phyloP scores from a whole-genome alignment of 1,140 invertebrate species.

The Drosophila miranda region DNA sequence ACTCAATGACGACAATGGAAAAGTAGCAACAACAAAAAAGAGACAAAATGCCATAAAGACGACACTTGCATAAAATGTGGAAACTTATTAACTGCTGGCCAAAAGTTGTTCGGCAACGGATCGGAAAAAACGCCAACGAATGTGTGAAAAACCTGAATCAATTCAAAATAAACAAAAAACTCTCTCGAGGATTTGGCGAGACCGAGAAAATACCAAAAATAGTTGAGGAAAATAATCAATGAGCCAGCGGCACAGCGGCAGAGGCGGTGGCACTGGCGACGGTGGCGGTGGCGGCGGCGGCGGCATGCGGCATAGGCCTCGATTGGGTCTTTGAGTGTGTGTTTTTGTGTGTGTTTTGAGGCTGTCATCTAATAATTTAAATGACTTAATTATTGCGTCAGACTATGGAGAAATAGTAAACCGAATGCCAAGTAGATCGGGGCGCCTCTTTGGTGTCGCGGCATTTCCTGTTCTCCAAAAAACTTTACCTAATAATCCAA shows the following conservation, averaged over 20 bases:
- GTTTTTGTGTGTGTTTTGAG: conserved; percentile 42
- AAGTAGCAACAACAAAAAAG: conserved; percentile 19
- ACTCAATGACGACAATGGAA: conserved; percentile 40
- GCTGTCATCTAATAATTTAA: conserved; percentile 78
- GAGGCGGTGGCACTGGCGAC: no score
- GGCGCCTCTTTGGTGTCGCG: conserved; percentile 55
- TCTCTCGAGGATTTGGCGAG: conserved; percentile 74
- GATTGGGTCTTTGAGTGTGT: conserved; percentile 15
- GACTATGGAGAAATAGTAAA: conserved; percentile 58
- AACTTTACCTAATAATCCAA: conserved; percentile 29
- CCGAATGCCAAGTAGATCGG: conserved; percentile 52
- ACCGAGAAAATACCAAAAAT: conserved; percentile 64
- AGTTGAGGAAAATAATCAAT: conserved; percentile 53
- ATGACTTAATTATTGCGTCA: conserved; percentile 81
- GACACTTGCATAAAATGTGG: conserved; percentile 78
- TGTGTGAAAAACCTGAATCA: conserved; percentile 73
- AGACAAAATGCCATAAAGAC: conserved; percentile 39
- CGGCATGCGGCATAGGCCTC: conserved; percentile 25
- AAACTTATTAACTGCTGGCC: conserved; percentile 73
- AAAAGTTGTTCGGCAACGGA: conserved; percentile 34
- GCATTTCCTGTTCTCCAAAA: conserved; percentile 53
- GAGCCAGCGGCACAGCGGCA: conserved; percentile 1
- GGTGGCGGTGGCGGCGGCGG: conserved; percentile 2
- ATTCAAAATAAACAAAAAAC: conserved; percentile 51
- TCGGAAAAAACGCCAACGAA: conserved; percentile 67